Conservation (phyloP, 2,113 vertebrate species). For the Cygnus buccinator region DNA sequence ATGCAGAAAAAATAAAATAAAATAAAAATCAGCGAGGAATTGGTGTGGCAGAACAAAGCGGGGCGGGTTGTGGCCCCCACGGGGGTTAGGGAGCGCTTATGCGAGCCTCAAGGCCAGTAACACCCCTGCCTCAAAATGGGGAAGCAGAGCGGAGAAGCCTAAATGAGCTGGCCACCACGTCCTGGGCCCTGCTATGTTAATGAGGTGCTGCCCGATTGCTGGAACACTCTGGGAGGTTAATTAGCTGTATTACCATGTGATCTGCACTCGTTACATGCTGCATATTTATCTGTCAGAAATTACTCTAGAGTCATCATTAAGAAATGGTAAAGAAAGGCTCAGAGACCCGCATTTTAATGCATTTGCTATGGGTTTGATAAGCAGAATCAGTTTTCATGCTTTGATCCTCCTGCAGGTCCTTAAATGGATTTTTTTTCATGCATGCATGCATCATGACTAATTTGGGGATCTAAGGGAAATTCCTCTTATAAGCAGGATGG, state of each 20-base stretch:
- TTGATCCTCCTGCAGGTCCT: neutral
- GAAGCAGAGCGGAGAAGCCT: neutral
- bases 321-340: neutral
- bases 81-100: neutral
- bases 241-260: neutral
- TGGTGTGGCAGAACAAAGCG: neutral
- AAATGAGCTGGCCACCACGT: neutral
- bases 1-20: no score
- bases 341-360: neutral
- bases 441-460: slow-evolving; percentile 4
- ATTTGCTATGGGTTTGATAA: neutral
- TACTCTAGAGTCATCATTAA: neutral
- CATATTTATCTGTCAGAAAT: neutral
- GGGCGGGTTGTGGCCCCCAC: neutral
- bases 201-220: neutral
- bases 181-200: neutral
- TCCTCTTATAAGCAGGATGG: neutral
- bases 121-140: neutral
- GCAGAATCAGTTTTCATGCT: neutral
- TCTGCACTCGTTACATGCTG: neutral
- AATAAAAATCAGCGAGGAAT: no score
- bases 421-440: neutral
- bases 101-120: neutral
- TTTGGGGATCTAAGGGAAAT: slow-evolving; percentile 24
- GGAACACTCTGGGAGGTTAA: neutral